Percentiles rank a stretch among this genome's conserved stretches.
phyloP scores from a whole-genome alignment of 2,797 vertebrate species.

The Muscicapa striata region DNA sequence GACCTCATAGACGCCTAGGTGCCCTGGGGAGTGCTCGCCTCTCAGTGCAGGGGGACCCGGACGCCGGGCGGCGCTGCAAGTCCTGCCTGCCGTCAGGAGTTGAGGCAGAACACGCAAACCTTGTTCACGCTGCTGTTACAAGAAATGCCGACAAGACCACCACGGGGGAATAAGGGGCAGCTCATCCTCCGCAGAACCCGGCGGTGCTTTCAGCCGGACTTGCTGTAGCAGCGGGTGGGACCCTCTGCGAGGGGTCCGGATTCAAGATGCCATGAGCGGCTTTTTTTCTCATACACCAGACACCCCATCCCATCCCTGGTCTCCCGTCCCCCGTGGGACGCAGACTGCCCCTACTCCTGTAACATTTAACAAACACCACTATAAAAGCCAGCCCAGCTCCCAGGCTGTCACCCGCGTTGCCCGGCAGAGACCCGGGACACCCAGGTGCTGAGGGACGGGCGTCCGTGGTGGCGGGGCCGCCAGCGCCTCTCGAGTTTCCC shows the following conservation, averaged over 20 bases:
- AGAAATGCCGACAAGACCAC: fast-evolving
- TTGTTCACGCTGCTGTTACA: fast-evolving
- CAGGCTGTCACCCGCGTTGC: fast-evolving
- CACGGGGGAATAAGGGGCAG: fast-evolving
- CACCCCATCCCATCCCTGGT: no score
- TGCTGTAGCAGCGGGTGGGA: background rate
- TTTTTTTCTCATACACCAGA: no score
- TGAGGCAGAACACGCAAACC: no score
- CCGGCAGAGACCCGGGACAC: no score
- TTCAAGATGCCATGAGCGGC: fast-evolving
- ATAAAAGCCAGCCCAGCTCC: background rate
- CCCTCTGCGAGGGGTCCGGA: no score
- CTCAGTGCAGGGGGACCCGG: no score
- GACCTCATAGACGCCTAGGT: fast-evolving
- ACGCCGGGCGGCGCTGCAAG: background rate
- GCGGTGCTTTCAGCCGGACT: background rate
- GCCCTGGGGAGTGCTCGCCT: no score
- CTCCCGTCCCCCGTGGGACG: fast-evolving
- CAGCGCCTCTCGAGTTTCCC: background rate
- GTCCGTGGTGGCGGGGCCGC: background rate
- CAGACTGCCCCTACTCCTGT: fast-evolving
- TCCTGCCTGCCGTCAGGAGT: fast-evolving
- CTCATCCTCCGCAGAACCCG: background rate
- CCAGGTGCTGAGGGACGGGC: background rate
- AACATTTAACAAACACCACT: fast-evolving